Evolutionary conservation across 2,113 vertebrate species (phyloP), one percentile per base, ranked within the genome.

Genomic region (Gobiocypris rarus): DNA sequence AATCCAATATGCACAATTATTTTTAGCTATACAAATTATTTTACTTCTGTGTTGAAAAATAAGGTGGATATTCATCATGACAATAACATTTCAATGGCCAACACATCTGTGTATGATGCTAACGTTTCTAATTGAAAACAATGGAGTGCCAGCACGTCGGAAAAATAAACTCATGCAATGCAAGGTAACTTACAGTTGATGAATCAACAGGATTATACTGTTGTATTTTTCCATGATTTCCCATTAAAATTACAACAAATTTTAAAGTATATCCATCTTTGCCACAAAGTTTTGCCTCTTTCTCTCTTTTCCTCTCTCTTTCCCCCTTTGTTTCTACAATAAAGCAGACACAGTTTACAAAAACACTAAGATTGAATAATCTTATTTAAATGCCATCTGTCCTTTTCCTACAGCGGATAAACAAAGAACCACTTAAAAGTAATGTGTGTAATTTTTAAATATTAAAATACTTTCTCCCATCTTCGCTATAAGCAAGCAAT

Each of bases 321-420:
- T 28, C 10, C 28, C 2, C 28, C 9, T 54, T 15, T 61, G 1
- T 34, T 34, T 75, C 61, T 52, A 59, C 8, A 10, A 11, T 11
- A 63, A 75, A 52, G 8, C 28, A 70, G 79, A 14, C 8, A 71
- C 38, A 71, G 75, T 80, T 85, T 75, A 77, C 88, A 56, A 82
- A 81, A 86, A 83, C 83, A 87, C 91, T 86, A 71, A 83, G 48
- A 86, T 31, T n/a, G 80, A 82, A 75, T 89, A 89, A 86, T 83
- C 80, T 75, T 75, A 93, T 87, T 89, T 88, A 84, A 94, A 92
- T 89, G 89, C 91, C 90, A 92, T 92, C 88, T 90, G 92, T 92
- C 89, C 86, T 90, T 91, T 84, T 83, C 26, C 89, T 89, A 43
- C 69, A 81, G 89, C 70, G 77, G 82, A 89, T 82, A 90, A 89